Base-by-base conservation (phyloP, 2,797 vertebrate species). In the Peromyscus aztecus region DNA sequence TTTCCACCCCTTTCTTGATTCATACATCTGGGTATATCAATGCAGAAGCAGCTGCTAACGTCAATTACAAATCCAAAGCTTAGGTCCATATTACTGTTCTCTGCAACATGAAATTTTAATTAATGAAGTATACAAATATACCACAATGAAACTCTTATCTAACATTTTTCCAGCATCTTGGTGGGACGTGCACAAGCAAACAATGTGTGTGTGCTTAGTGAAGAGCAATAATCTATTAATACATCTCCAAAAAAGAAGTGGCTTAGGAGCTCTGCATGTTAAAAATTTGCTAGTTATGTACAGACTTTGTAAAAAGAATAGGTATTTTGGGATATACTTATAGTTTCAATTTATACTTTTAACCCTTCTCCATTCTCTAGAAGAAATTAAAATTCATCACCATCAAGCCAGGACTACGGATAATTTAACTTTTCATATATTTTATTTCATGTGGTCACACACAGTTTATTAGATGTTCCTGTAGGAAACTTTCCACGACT, bases 41-140 rank as follows among this genome's bases (percentile, higher is more conserved):
- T 87, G 75, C 91, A 85, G 67, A 96, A 81, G 73, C 97, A 98
- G 96, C 95, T 97, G 97, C 80, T 96, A 89, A 97, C 89, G 65
- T 40, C 71, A 96, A 78, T 97, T 95, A 96, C 96, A 49, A 95
- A 95, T 63, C 65, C 61, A 91, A 90, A 88, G 89, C 96, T 96
- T 84, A 93, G 67, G 91, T 92, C 40, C 78, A 67, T 52, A 90
- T 89, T 90, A 91, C 90, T 93, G 61, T 97, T 61, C 40, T 95
- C 65, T 90, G 73, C 12, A 85, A 88, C 14, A 96, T 67, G 91
- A 92, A 97, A 91, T 96, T 97, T 96, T 95, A 96, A 98, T 96
- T 96, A 97, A 94, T 84, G 92, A 96, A 90, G 77, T 65, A 93
- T 85, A 90, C 71, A 97, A 96, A 97, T 85, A 92, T 55, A 84